phyloP scores from a whole-genome alignment of 2,797 vertebrate genomes.

The Graptemys geographica region DNA sequence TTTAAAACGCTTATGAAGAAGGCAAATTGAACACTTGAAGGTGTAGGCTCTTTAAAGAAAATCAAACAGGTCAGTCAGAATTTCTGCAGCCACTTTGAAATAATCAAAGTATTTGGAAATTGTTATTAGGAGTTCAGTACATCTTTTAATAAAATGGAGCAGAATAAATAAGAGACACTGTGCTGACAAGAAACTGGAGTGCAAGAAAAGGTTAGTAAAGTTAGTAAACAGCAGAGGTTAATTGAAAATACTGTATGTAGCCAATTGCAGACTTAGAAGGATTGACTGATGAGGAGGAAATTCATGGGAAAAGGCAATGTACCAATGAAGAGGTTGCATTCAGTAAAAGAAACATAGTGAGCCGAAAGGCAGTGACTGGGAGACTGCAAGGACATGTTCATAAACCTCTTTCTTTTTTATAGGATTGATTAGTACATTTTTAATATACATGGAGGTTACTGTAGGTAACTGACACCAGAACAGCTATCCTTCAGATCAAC shows the following conservation, averaged over 20 bases:
- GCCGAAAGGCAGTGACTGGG: neutral
- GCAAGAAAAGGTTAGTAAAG: constrained; percentile 7
- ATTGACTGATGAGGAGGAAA: neutral
- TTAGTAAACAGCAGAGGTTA: constrained; percentile 27
- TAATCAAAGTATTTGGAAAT: neutral
- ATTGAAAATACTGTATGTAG: neutral
- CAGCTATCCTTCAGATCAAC: neutral
- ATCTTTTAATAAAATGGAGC: neutral
- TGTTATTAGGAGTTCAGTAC: constrained; percentile 19
- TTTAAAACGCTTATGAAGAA: neutral
- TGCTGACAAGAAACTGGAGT: constrained; percentile 21
- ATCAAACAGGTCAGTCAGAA: neutral
- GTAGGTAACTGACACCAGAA: neutral
- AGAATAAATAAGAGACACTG: constrained; percentile 34
- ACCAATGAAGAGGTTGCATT: neutral
- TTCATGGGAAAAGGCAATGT: neutral
- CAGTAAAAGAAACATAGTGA: neutral
- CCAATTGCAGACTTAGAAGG: neutral
- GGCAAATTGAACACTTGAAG: neutral
- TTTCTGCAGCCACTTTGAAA: neutral
- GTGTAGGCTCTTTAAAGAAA: neutral
- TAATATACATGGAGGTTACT: neutral
- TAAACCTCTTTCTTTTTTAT: neutral
- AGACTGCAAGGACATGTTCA: neutral
- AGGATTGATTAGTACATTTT: neutral